phyloP scores from a whole-genome alignment of 2,888 invertebrate genomes.

The Mythimna pallens region DNA sequence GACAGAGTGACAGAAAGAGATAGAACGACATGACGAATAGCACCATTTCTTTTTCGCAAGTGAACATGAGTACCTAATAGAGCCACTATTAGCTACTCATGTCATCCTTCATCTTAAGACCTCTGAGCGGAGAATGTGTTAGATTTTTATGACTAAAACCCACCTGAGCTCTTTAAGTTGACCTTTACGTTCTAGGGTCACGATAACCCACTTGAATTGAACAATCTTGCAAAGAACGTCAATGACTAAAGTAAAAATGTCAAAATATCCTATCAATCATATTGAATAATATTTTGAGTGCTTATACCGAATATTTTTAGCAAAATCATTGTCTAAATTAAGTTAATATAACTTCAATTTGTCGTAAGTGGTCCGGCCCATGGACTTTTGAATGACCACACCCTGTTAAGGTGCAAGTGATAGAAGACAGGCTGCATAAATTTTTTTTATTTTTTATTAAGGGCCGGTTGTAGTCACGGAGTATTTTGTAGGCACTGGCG shows the following conservation, averaged over 20 bases:
- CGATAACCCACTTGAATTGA: too few relatives aligned
- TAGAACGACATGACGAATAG: neutral
- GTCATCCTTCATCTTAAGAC: too few relatives aligned
- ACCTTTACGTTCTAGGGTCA: too few relatives aligned
- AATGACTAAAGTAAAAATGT: neutral
- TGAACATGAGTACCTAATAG: neutral
- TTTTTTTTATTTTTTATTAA: too few relatives aligned
- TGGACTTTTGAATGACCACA: conserved; percentile 54
- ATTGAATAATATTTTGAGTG: conserved; percentile 37
- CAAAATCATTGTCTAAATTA: conserved; percentile 42
- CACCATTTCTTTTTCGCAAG: neutral
- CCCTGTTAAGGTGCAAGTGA: conserved; percentile 40
- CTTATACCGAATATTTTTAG: conserved; percentile 39
- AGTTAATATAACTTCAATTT: conserved; percentile 42
- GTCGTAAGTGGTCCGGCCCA: conserved; percentile 39
- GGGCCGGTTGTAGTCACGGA: too few relatives aligned
- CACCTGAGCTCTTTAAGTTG: too few relatives aligned
- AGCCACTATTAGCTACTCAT: too few relatives aligned
- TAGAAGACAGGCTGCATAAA: too few relatives aligned
- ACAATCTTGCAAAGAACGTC: too few relatives aligned
- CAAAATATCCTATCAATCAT: conserved; percentile 4
- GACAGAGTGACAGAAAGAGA: conserved; percentile 2
- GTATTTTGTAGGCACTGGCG: too few relatives aligned
- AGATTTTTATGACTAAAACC: too few relatives aligned
- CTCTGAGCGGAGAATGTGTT: too few relatives aligned